phyloP scores from a whole-genome alignment of 2,797 vertebrate species.

The Pseudocheirus occidentalis region DNA sequence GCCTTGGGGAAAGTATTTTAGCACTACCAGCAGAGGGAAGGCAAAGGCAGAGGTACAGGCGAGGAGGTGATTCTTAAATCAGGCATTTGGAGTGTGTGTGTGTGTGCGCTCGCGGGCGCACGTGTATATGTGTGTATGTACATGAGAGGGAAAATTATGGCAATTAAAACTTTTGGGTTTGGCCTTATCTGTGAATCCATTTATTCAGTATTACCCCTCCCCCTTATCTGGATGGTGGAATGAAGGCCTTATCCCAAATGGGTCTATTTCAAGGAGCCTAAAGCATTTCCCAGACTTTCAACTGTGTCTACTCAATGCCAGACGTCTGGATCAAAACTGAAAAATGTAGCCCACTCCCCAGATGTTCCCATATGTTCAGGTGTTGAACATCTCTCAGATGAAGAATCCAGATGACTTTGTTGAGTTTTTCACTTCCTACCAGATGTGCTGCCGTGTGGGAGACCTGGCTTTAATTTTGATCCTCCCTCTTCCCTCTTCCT shows the following conservation, averaged over 20 bases:
- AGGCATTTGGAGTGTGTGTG: not conserved
- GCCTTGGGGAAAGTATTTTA: not conserved
- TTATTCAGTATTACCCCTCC: not conserved
- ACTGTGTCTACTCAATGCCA: not conserved
- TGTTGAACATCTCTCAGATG: not conserved
- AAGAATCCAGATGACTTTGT: not conserved
- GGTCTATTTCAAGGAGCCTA: not conserved
- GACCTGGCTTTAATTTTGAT: not conserved
- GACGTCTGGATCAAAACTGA: not conserved
- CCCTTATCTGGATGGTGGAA: not conserved
- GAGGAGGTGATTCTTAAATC: not conserved
- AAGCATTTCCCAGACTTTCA: not conserved
- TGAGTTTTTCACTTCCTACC: not conserved
- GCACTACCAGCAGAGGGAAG: not conserved
- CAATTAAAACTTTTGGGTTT: not conserved
- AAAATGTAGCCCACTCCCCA: not conserved
- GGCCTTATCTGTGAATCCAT: not conserved
- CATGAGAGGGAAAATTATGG: not conserved
- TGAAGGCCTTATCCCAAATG: not conserved
- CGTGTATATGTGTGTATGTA: no score
- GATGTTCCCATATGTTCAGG: not conserved
- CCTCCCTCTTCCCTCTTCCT: not conserved
- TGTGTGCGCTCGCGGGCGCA: not conserved
- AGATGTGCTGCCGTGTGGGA: not conserved
- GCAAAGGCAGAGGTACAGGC: not conserved